Evolutionary conservation across 2,113 vertebrate genomes (phyloP), one percentile per base, ranked within the genome.

Genomic region (Eulemur rufifrons): DNA sequence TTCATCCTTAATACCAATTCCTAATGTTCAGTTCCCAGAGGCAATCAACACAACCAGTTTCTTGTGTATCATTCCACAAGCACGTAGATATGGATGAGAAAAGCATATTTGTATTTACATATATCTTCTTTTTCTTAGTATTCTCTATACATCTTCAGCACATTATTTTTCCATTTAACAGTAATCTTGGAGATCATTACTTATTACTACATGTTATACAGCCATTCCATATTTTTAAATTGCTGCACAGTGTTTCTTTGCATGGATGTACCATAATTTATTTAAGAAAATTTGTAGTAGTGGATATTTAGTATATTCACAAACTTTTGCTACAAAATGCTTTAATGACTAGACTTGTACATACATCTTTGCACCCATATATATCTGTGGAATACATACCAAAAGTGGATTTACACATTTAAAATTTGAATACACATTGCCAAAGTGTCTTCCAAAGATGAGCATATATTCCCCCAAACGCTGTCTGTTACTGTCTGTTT

Each of bases 181-280:
- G 45, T 97, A 18, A 80, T 68, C 69, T 91, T 92, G 45, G 45
- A 94, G 42, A 71, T 77, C 5, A 89, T 86, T 86, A 32, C 52
- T 86, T 88, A 54, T 86, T 37, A 27, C 8, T 34, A 42, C 18
- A 37, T 59, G 23, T 73, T 91, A 15, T 73, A 69, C 5, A 76
- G 56, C 13, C 61, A 39, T 68, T 27, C 39, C 9, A 45, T 54
- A 61, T 84, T 85, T 94, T 87, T 54, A 63, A 74, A 74, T 52
- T 61, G 34, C 45, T 37, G 18, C 39, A 32, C 39, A 56, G 3
- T 8, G 29, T 83, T 63, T 77, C 37, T 95, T 95, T 85, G 92
- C 47, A 74, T 25, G 54, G 25, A 47, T 64, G 63, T 68, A 52
- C 6, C 20, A 66, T 78, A 27, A 86, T 89, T 83, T 63, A 68